Conservation (phyloP, 2,888 invertebrate genomes). For the Platycheirus rosarum region DNA sequence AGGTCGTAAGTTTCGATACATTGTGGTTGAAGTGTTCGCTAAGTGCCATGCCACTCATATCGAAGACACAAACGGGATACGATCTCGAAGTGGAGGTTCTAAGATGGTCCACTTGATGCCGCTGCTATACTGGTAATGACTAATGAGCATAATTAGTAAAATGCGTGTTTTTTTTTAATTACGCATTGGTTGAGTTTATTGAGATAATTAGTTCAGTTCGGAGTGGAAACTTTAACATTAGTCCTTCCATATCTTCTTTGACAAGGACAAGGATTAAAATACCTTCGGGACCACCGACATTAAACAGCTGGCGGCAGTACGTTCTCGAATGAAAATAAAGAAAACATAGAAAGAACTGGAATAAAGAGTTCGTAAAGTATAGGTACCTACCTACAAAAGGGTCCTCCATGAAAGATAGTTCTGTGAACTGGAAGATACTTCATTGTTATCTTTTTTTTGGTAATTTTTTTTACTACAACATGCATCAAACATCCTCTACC, state of each 20-base stretch:
- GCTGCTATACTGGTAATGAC: slow-evolving; percentile 1
- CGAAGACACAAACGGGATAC: slow-evolving; percentile 28
- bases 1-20: slow-evolving; percentile 34
- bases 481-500: background rate
- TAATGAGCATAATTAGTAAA: slow-evolving; percentile 19
- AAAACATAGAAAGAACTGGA: no score
- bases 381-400: no score
- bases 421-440: slow-evolving; percentile 29
- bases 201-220: background rate
- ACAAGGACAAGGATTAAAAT: slow-evolving; percentile 42
- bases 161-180: background rate
- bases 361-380: no score
- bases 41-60: slow-evolving; percentile 30
- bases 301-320: slow-evolving; percentile 59
- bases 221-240: no score
- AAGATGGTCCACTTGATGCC: slow-evolving; percentile 55
- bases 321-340: no score
- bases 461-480: background rate
- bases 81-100: slow-evolving; percentile 26
- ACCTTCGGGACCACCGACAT: slow-evolving; percentile 35
- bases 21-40: slow-evolving; percentile 54
- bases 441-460: slow-evolving; percentile 23
- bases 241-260: no score
- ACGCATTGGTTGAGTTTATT: slow-evolving; percentile 24
- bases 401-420: background rate